Evolutionary conservation across 2,113 vertebrate species (phyloP).

Genomic region (Ciconia stormi): DNA sequence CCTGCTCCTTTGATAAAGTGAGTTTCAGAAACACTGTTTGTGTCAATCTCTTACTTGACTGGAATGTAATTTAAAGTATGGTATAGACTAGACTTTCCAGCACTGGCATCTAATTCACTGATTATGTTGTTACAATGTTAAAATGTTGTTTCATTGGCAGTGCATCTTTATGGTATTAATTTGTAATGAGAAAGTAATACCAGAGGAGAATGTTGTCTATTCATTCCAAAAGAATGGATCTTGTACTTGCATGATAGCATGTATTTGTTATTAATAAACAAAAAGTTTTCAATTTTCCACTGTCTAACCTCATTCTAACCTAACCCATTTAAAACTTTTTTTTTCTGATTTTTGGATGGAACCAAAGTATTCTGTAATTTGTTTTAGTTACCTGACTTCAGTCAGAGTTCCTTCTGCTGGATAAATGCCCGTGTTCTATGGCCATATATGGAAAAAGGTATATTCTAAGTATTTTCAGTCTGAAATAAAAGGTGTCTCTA

Average conservation of each 20-base stretch:
- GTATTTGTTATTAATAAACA: not conserved
- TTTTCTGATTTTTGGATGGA: not conserved
- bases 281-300: not conserved
- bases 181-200: not conserved
- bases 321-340: not conserved
- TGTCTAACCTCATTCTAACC: not conserved
- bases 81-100: not conserved
- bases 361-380: not conserved
- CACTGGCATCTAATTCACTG: not conserved
- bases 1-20: not conserved
- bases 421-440: not conserved
- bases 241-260: not conserved
- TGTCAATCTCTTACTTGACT: not conserved
- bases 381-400: not conserved
- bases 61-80: not conserved
- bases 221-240: not conserved
- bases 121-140: not conserved
- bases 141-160: not conserved
- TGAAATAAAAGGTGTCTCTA: not conserved
- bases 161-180: not conserved
- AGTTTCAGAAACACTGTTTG: not conserved
- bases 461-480: not conserved
- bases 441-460: not conserved
- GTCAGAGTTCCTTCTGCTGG: not conserved
- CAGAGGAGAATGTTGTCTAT: not conserved